phyloP scores from a whole-genome alignment of 2,113 vertebrate genomes.

The Tyto alba region DNA sequence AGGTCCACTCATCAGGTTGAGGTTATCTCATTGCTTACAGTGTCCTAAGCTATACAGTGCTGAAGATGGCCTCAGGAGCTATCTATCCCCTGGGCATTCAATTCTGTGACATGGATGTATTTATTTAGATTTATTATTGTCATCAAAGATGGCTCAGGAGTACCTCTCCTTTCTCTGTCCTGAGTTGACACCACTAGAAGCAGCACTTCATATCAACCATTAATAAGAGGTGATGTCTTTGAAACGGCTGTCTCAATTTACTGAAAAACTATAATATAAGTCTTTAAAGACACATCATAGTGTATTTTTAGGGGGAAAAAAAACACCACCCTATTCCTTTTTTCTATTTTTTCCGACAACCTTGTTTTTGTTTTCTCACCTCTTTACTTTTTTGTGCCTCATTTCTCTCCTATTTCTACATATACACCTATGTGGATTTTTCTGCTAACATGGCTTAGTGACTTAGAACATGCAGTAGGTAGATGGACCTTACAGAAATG shows the following conservation, averaged over 20 bases:
- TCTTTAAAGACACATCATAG: not conserved
- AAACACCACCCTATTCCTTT: not conserved
- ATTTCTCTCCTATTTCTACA: not conserved
- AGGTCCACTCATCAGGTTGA: not conserved
- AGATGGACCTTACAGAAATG: not conserved
- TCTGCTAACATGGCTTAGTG: not conserved
- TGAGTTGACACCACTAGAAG: constrained; percentile 28
- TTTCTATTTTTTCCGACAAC: not conserved
- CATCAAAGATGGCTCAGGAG: not conserved
- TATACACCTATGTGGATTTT: not conserved
- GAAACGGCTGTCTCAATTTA: constrained; percentile 41
- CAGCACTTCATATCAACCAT: not conserved
- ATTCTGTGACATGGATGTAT: not conserved
- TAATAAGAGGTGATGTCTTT: constrained; percentile 45
- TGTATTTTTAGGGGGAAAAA: not conserved
- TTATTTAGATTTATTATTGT: constrained; percentile 12
- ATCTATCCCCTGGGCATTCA: not conserved
- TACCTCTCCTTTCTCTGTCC: not conserved
- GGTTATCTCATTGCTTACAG: not conserved
- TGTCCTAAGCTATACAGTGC: not conserved
- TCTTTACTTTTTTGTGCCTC: not conserved
- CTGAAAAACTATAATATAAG: not conserved
- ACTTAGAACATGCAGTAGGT: not conserved
- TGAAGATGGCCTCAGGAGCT: not conserved
- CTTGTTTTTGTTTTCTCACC: not conserved